Evolutionary conservation across 2,797 vertebrate genomes (phyloP), one percentile per base, ranked within the genome.

Genomic region (Gobionotothen gibberifrons): DNA sequence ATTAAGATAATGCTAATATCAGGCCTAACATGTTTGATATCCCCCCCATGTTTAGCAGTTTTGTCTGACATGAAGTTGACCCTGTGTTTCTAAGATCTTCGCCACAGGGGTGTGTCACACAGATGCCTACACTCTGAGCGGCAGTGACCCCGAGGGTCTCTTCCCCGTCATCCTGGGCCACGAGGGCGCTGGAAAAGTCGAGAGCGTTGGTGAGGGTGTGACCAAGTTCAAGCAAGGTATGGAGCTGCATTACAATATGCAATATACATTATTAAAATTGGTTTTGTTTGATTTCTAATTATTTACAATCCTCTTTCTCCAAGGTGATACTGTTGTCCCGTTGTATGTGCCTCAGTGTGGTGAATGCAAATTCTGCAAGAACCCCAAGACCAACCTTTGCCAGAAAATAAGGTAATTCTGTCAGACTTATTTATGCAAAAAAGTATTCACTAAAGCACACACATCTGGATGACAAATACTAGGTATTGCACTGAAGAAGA

Each of bases 361-460:
- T 53, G 97, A 99, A 82, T 99, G 97, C 94, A 99, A 97, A 82
- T 99, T 98, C 92, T 99, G 98, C 82, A 96, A 95, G 82, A 98
- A 96, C 83, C 97, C 98, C 53, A 98, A 99, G 92, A 99, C 98
- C 65, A 99, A 99, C 87, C 95, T 99, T 48, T 99, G 97, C 85
- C 97, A 99, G 93, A 99, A 99, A 90, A 99, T 99, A 77, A 96
- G 98, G 98, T 99, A 89, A 84, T 71, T 84, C 59, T 63, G 3
- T 40, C 42, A 26, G 9, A 58, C 10, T 17, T 11, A 56, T 52
- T 53, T 4, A 56, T 69, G 7, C 14, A 48, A 52, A 36, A 36
- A 36, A 2, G 7, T 36, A 7, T 36, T 36, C 8, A 26, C 8
- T 7, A 9, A 36, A 36, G 32, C 32, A 36, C 32, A 36, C 32